phyloP scores from a whole-genome alignment of 2,888 invertebrate species.

The Emesis castigata region DNA sequence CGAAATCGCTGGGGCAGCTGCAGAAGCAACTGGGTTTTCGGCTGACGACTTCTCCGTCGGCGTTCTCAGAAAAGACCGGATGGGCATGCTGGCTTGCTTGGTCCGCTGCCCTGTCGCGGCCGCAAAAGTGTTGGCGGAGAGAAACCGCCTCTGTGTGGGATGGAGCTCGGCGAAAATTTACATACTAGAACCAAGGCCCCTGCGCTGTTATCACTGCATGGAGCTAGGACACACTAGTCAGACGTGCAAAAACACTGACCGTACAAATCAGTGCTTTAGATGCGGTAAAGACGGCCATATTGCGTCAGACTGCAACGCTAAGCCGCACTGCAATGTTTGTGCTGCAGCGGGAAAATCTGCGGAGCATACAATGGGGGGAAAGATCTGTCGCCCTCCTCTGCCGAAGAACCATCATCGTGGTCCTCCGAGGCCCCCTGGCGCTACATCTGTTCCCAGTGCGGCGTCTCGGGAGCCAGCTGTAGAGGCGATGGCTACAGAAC shows the following conservation, averaged over 20 bases:
- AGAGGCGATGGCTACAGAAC: background rate
- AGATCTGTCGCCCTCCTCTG: background rate
- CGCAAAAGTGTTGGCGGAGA: background rate
- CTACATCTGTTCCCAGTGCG: background rate
- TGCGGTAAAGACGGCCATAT: background rate
- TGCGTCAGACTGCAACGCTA: background rate
- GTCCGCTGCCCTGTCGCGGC: background rate
- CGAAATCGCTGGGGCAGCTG: background rate
- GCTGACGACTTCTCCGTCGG: too few relatives aligned
- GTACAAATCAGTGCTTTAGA: background rate
- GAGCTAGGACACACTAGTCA: background rate
- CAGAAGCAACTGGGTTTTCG: too few relatives aligned
- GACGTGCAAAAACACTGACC: background rate
- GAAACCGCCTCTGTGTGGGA: background rate
- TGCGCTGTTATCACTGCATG: conserved; percentile 8
- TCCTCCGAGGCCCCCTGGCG: too few relatives aligned
- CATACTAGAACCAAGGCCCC: background rate
- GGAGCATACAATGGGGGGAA: background rate
- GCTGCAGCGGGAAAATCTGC: background rate
- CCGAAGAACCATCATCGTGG: background rate
- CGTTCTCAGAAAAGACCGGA: background rate
- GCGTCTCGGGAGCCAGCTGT: background rate
- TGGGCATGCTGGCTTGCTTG: background rate
- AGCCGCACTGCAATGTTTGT: conserved; percentile 6
- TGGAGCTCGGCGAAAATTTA: background rate